phyloP scores from a whole-genome alignment of 1,140 invertebrate genomes.

The Fragariocoptes setiger region DNA sequence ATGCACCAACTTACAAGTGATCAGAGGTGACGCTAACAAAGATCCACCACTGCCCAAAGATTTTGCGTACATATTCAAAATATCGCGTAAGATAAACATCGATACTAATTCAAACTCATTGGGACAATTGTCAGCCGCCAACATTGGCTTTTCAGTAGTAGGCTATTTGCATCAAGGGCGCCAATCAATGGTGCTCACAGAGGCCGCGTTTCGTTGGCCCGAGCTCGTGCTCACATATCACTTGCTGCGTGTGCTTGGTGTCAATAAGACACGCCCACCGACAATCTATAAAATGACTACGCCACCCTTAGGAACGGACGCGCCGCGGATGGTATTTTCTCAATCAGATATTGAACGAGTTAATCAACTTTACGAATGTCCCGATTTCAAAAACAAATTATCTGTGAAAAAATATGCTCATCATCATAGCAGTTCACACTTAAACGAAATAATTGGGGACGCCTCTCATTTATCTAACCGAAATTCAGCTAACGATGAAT shows the following conservation, averaged over 20 bases:
- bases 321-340: conserved; percentile 17
- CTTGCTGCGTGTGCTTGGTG: not conserved
- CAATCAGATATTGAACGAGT: not conserved
- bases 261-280: not conserved
- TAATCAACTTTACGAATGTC: not conserved
- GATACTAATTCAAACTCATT: too few species aligned
- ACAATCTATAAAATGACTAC: not conserved
- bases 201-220: not conserved
- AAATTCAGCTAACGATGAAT: not conserved
- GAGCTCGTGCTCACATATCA: not conserved
- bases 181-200: not conserved
- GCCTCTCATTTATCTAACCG: not conserved
- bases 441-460: too few species aligned
- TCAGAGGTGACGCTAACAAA: too few species aligned
- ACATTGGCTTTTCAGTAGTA: not conserved
- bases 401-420: not conserved
- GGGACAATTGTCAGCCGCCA: too few species aligned
- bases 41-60: too few species aligned
- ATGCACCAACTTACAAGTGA: too few species aligned
- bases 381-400: not conserved
- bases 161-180: not conserved
- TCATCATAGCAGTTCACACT: too few species aligned
- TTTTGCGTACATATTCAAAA: too few species aligned
- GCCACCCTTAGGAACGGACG: not conserved
- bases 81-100: too few species aligned